phyloP scores from a whole-genome alignment of 1,140 invertebrate species.

The Coelopa frigida region DNA sequence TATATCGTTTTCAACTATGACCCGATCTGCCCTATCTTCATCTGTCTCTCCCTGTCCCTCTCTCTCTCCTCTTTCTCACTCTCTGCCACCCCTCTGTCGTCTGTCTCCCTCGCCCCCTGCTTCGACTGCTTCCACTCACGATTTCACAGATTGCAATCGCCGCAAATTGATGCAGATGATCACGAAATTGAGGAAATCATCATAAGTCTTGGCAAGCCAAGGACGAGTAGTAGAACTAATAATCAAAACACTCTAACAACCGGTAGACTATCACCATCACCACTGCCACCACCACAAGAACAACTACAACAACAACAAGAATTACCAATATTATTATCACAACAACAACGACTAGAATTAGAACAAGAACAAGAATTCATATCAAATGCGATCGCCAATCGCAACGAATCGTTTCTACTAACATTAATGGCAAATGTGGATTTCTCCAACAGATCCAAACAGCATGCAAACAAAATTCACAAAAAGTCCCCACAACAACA shows the following conservation, averaged over 20 bases:
- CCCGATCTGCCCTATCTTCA: too few species aligned
- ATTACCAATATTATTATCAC: neutral
- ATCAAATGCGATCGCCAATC: constrained; percentile 8
- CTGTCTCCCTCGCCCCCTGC: neutral
- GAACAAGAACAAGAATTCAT: too few species aligned
- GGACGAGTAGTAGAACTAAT: neutral
- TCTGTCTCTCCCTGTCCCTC: too few species aligned
- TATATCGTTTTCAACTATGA: too few species aligned
- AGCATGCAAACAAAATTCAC: constrained; percentile 35
- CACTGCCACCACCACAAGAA: neutral
- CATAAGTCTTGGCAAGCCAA: constrained; percentile 9
- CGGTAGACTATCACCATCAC: neutral
- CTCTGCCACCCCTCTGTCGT: neutral
- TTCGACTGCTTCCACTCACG: neutral
- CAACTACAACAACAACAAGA: constrained; percentile 1
- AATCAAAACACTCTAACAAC: constrained; percentile 2
- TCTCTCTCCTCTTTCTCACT: neutral
- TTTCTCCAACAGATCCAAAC: constrained; percentile 43
- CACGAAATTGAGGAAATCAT: constrained; percentile 9
- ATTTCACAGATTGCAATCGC: neutral
- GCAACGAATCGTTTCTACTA: constrained; percentile 23
- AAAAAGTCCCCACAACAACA: constrained; percentile 24
- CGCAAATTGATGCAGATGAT: neutral
- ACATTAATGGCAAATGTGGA: constrained; percentile 23
- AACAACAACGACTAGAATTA: constrained; percentile 3